Conservation (phyloP, 2,888 invertebrate species). For the Allophyes oxyacanthae region DNA sequence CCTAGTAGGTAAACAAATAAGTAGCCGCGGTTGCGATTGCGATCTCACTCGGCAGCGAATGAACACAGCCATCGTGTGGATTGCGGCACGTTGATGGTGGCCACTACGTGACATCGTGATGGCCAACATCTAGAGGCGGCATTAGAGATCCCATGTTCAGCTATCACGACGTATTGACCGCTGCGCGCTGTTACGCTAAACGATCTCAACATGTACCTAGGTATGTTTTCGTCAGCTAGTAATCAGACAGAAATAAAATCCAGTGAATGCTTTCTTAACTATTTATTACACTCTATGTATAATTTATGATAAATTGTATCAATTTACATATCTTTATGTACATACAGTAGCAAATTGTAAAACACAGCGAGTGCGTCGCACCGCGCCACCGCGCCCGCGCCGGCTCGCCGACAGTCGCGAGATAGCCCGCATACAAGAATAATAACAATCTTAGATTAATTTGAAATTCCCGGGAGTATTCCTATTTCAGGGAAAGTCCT, state of each 20-base stretch:
- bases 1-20: no score
- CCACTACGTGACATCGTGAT: no score
- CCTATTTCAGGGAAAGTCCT: not conserved
- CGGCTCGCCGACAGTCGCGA: not conserved
- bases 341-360: constrained; percentile 87
- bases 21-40: no score
- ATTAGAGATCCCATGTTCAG: no score
- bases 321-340: constrained; percentile 87
- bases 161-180: no score
- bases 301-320: constrained; percentile 83
- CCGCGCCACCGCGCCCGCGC: constrained; percentile 9
- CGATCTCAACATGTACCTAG: no score
- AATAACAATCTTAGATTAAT: not conserved
- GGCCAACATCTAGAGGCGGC: no score
- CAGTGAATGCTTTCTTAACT: constrained; percentile 76
- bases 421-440: not conserved
- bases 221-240: not conserved
- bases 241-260: constrained; percentile 53
- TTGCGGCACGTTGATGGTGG: no score
- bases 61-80: no score
- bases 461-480: not conserved
- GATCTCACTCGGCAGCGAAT: no score
- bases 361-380: constrained; percentile 53
- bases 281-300: constrained; percentile 87
- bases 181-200: no score